Conservation (phyloP, 2,113 vertebrate species). For the Hydrochoerus hydrochaeris region DNA sequence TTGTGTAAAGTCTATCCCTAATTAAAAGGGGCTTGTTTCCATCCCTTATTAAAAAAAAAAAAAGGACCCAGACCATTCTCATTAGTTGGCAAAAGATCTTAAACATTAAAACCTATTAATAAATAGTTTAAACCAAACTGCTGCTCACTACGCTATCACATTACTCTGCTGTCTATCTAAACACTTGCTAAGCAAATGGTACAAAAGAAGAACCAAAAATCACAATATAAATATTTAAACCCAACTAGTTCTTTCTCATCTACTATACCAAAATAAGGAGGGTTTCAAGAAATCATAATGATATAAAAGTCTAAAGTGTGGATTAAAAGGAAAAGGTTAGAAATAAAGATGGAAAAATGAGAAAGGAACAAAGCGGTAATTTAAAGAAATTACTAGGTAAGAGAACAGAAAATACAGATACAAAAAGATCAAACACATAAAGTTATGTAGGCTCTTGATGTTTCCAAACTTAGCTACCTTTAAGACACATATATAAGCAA, state of each 20-base stretch:
- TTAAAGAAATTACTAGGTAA: not conserved
- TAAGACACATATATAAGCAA: not conserved
- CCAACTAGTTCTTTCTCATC: conserved; percentile 7
- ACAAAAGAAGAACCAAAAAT: not conserved
- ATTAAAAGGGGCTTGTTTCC: conserved; percentile 54
- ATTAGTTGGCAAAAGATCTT: conserved; percentile 57
- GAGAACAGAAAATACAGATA: not conserved
- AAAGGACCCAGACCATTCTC: conserved; percentile 44
- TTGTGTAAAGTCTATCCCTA: conserved; percentile 52
- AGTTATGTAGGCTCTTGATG: not conserved
- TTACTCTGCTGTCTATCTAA: not conserved
- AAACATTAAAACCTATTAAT: not conserved
- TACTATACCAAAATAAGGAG: not conserved
- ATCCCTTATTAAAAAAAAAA: not conserved
- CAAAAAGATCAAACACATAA: not conserved
- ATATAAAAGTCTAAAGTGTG: not conserved
- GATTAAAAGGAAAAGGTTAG: not conserved
- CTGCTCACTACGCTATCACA: not conserved
- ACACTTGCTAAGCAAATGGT: not conserved
- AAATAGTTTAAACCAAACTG: conserved; percentile 39
- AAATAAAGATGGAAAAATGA: not conserved
- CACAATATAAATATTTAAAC: not conserved
- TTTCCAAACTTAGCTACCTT: not conserved
- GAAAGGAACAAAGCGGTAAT: not conserved
- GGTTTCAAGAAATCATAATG: conserved; percentile 17